Conservation (phyloP, 2,113 vertebrate genomes). For the Oceanites oceanicus region DNA sequence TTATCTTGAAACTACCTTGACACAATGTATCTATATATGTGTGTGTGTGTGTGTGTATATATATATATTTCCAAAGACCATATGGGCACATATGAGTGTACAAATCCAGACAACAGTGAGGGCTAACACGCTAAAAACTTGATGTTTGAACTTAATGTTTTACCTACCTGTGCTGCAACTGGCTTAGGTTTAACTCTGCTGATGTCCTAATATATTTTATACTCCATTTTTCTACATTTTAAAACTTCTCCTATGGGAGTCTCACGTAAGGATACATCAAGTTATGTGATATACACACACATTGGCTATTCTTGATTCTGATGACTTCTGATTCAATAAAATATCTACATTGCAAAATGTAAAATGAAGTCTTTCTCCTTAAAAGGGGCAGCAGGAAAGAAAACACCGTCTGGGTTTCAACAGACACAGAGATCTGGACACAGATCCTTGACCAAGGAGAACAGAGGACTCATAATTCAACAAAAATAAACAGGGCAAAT, state of each 20-base stretch:
- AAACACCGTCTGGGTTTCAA: background rate
- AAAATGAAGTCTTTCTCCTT: background rate
- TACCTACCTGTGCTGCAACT: background rate
- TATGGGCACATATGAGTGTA: background rate
- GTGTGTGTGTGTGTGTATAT: background rate
- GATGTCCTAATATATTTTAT: background rate
- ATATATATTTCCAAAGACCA: background rate
- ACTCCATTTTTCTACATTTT: background rate
- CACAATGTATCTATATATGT: too few species aligned
- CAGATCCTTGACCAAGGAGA: background rate
- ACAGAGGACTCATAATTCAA: background rate
- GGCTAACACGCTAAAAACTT: background rate
- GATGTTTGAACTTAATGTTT: background rate
- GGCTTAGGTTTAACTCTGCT: too few species aligned
- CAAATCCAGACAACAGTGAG: background rate
- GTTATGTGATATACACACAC: background rate
- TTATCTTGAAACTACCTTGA: background rate
- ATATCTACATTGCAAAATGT: background rate
- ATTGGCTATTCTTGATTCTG: background rate
- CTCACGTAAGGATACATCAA: background rate
- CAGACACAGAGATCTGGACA: background rate
- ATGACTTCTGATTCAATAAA: background rate
- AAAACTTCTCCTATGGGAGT: background rate
- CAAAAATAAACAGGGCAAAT: background rate
- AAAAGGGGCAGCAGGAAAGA: background rate